Evolutionary conservation across 2,113 vertebrate genomes (phyloP).

Genomic region (Tiliqua scincoides): DNA sequence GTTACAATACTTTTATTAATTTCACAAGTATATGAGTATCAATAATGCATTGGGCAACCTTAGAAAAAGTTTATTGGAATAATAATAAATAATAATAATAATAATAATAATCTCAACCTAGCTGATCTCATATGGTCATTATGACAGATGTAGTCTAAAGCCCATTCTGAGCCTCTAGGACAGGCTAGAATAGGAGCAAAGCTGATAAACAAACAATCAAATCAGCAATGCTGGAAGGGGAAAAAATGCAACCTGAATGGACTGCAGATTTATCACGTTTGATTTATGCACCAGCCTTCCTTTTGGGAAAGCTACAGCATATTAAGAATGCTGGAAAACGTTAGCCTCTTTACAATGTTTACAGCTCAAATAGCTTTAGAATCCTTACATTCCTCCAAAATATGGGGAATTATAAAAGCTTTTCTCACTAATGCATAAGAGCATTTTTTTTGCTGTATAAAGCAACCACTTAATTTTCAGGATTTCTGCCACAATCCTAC

Average conservation of each 20-base stretch:
- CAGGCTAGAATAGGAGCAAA: not conserved
- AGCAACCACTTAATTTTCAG: not conserved
- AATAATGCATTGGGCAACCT: too few species aligned
- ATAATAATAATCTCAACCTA: not conserved
- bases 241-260: not conserved
- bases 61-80: not conserved
- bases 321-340: conserved; percentile 1
- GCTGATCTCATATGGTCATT: not conserved
- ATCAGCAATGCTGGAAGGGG: not conserved
- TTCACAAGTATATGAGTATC: too few species aligned
- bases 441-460: not conserved
- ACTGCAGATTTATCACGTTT: not conserved
- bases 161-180: not conserved
- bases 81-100: too few species aligned
- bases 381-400: not conserved
- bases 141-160: not conserved
- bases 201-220: not conserved
- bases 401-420: not conserved
- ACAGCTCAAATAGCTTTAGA: not conserved
- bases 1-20: too few species aligned
- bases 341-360: not conserved
- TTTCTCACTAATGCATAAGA: not conserved
- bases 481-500: not conserved
- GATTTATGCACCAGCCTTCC: conserved; percentile 15
- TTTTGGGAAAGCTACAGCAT: conserved; percentile 5